These are phyloP conservation scores for Rhincodon typus DNA, from an alignment of 2,797 vertebrate species.

Conservation along the genomic window DNA sequence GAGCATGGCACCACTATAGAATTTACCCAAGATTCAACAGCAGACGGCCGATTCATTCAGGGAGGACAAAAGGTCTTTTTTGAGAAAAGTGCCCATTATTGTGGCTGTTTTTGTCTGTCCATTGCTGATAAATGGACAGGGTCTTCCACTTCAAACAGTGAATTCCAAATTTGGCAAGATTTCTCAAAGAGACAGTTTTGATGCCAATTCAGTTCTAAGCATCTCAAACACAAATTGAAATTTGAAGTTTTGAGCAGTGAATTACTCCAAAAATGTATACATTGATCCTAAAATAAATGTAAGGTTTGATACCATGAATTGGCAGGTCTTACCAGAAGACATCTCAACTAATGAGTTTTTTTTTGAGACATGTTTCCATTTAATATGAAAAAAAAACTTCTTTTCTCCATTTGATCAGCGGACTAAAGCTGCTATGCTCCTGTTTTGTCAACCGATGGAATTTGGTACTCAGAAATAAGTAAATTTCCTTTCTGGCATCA, in stretches of 20 bases:
- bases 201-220: neutral
- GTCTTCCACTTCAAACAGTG: neutral
- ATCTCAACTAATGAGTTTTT: neutral
- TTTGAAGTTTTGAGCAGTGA: neutral
- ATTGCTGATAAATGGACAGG: neutral
- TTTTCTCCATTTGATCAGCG: neutral
- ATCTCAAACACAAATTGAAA: neutral
- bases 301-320: neutral
- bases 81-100: too few species aligned
- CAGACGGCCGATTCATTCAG: neutral
- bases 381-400: neutral
- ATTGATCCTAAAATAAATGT: neutral
- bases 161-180: neutral
- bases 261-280: neutral
- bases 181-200: neutral
- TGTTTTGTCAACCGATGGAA: neutral
- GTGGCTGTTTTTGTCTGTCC: neutral
- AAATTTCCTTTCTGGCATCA: neutral
- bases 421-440: neutral
- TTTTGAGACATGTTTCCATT: neutral
- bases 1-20: neutral
- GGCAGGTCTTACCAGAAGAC: neutral
- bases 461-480: neutral
- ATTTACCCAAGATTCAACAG: neutral
- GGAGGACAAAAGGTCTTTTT: neutral